phyloP scores from a whole-genome alignment of 2,797 vertebrate genomes.

The Brachyalestes nurse region DNA sequence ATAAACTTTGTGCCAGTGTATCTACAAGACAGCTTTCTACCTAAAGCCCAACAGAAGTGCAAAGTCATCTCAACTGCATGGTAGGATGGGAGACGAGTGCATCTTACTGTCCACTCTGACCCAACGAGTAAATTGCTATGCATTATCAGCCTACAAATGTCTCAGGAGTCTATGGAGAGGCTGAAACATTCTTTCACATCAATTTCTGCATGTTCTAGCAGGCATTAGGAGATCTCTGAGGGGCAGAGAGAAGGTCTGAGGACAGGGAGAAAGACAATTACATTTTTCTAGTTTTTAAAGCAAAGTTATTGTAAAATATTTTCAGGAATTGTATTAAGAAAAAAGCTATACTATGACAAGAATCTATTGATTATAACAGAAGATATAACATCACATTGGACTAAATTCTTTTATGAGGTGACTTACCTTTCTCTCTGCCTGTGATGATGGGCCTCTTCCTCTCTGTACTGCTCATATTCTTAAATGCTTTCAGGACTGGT shows the following conservation, averaged over 20 bases:
- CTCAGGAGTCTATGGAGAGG: background rate
- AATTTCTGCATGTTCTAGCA: slow-evolving; percentile 59
- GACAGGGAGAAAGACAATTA: background rate
- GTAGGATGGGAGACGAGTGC: background rate
- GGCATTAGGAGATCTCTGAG: slow-evolving; percentile 38
- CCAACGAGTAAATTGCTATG: background rate
- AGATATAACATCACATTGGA: background rate
- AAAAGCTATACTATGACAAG: background rate
- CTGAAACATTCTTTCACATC: slow-evolving; percentile 57
- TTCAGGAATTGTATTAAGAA: background rate
- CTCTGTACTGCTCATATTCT: slow-evolving; percentile 67
- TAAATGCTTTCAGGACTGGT: background rate
- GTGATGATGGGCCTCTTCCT: slow-evolving; percentile 73
- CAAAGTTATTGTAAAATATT: background rate
- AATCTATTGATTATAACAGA: background rate
- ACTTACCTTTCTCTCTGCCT: slow-evolving; percentile 78
- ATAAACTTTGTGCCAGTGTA: background rate
- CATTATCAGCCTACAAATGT: slow-evolving; percentile 56
- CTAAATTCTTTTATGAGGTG: background rate
- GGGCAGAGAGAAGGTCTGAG: background rate
- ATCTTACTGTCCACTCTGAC: background rate
- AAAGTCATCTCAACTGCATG: background rate
- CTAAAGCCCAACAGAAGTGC: background rate
- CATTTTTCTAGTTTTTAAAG: background rate
- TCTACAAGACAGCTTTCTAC: background rate